Evolutionary conservation across 1,140 invertebrate species (phyloP).

Genomic region (Mactra quadrangularis): DNA sequence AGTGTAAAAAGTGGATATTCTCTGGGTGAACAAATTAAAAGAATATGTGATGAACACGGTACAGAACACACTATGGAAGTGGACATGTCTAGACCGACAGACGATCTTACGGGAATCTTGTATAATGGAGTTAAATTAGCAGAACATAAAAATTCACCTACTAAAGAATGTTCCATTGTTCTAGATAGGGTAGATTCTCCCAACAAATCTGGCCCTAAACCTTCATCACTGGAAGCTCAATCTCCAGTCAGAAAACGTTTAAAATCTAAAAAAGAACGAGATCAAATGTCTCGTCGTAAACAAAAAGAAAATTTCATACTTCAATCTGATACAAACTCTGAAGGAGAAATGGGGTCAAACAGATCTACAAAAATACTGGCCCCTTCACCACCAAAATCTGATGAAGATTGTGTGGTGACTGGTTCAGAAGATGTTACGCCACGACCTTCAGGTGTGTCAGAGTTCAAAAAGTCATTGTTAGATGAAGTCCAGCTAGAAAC

Average conservation of each 20-base stretch:
- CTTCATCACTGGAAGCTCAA: neutral
- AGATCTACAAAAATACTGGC: neutral
- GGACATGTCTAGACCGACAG: neutral
- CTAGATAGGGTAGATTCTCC: constrained; percentile 29
- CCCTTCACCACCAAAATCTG: neutral
- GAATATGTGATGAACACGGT: constrained; percentile 51
- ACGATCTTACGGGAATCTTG: neutral
- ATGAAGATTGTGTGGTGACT: constrained; percentile 41
- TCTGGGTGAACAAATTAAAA: constrained; percentile 55
- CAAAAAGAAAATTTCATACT: constrained; percentile 58
- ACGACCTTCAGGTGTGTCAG: constrained; percentile 7
- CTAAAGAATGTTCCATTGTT: constrained; percentile 36
- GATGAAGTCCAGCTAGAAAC: constrained; percentile 60
- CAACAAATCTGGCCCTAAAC: neutral
- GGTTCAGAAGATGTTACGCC: constrained; percentile 51
- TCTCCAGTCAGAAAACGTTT: constrained; percentile 53
- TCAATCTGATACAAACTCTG: constrained; percentile 50
- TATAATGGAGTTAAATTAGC: constrained; percentile 2
- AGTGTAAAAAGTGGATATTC: constrained; percentile 53
- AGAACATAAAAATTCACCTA: constrained; percentile 2
- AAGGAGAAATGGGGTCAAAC: constrained; percentile 21
- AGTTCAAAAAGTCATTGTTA: constrained; percentile 27
- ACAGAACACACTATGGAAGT: constrained; percentile 20
- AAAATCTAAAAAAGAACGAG: constrained; percentile 59
- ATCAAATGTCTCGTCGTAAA: constrained; percentile 53